A percentile compares a stretch with the other conserved stretches of the same genome.
These are phyloP conservation scores for Epinephelus coioides DNA, from an alignment of 2,797 vertebrate genomes.

Conservation along the genomic window DNA sequence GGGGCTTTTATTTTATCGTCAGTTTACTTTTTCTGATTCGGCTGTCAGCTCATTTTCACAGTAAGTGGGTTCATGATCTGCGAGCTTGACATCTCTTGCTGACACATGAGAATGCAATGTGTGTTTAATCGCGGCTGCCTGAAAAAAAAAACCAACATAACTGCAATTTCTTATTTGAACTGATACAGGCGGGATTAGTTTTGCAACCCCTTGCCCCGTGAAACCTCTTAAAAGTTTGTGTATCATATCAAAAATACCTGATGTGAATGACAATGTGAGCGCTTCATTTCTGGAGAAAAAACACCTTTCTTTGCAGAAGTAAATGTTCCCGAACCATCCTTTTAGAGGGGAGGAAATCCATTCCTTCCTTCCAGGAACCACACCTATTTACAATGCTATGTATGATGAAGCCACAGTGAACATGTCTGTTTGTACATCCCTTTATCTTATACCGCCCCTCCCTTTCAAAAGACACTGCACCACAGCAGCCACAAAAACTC, in stretches of 20 bases:
- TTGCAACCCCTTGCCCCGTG: conserved; percentile 3
- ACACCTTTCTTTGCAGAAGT: neutral
- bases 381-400: conserved; percentile 66
- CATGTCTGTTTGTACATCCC: conserved; percentile 47
- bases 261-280: conserved; percentile 26
- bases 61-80: conserved; percentile 63
- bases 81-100: conserved; percentile 60
- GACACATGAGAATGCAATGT: conserved; percentile 73
- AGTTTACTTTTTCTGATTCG: conserved; percentile 65
- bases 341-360: conserved; percentile 17
- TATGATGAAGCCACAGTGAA: conserved; percentile 43
- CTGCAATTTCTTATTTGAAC: conserved; percentile 41
- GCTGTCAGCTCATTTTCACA: conserved; percentile 66
- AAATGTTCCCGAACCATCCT: conserved; percentile 21
- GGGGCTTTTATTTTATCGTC: conserved; percentile 42
- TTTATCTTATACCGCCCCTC: conserved; percentile 35
- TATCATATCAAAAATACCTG: conserved; percentile 27
- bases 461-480: conserved; percentile 10
- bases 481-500: conserved; percentile 30
- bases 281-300: conserved; percentile 21
- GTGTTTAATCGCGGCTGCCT: conserved; percentile 62
- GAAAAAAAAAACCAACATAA: conserved; percentile 14
- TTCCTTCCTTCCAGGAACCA: conserved; percentile 57
- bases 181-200: conserved; percentile 34
- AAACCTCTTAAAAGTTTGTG: conserved; percentile 24